Evolutionary conservation across 2,113 vertebrate species (phyloP), one percentile per base, ranked within the genome.

Genomic region (Poeciliopsis retropinna): DNA sequence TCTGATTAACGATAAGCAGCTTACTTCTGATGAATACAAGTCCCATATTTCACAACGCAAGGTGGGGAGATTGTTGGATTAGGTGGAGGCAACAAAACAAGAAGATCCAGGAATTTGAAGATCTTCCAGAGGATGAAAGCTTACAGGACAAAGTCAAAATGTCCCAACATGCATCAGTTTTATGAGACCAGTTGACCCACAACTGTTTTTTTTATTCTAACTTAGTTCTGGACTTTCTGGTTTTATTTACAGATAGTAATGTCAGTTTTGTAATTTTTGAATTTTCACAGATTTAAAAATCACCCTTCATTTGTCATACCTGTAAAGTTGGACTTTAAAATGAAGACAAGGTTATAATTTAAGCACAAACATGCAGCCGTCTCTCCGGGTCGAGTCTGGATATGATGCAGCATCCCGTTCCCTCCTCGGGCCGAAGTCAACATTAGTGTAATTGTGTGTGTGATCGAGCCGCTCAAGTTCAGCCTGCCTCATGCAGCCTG

Each of bases 1-100:
- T 84, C 75, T 91, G 89, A 92, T 93, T 91, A 93, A 70, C 39
- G 19, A 61, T 92, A 93, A 94, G 90, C 91, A 1, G 89, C 89
- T 94, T 93, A 92, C 34, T 71, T 37, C 61, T 73, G 70, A 11
- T 0, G 44, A 67, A 83, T 64, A 32, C 28, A 77, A 75, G 75
- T 78, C 63, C 66, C 32, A 61, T 62, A 60, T 86, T 87, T 88
- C 82, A 60, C 78, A 76, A 77, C 5, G 54, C 60, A 37, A 32
- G 67, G 72, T 75, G 79, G 25, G 34, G 67, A 67, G 80, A 65
- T 67, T 51, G n/a, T 64, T 34, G 69, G 81, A 89, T 85, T 86
- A 76, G 64, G 65, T 31, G 54, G 32, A 7, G 25, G 75, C 64
- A 85, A 34, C 29, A 60, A 77, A 57, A 57, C 51, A n/a, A 25